Evolutionary conservation across 2,888 invertebrate genomes (phyloP), one percentile per base, ranked within the genome.

Genomic region (Mongoloraphidia duomilia): DNA sequence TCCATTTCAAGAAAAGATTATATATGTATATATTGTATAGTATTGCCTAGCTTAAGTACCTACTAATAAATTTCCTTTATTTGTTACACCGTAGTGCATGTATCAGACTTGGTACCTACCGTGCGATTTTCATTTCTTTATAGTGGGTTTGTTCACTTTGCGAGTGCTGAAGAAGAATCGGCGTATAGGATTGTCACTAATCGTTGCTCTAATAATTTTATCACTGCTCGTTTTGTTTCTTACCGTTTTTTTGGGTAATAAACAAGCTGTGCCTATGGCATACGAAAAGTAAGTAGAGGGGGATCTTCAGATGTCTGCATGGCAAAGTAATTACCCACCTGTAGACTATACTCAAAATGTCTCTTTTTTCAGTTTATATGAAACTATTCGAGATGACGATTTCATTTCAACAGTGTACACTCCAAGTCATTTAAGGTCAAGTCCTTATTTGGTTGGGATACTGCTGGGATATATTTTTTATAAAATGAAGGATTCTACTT

Each of bases 61-160:
- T n/a, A n/a, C n/a, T n/a, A n/a, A n/a, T n/a, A n/a, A n/a, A n/a
- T n/a, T n/a, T n/a, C n/a, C n/a, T n/a, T n/a, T n/a, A n/a, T n/a
- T n/a, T n/a, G n/a, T n/a, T n/a, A n/a, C n/a, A 61, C 67, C 71
- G 37, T 65, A 82, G 82, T 83, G 83, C 57, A 70, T 82, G 65
- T 68, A 76, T 1, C 72, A 76, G 52, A 73, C 79, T 1, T 83
- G 83, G 83, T 82, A 80, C 63, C 71, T 82, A 37, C 77, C 82
- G 0, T 79, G 79, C 52, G 82, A 83, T 63, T 80, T 81, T 65
- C 82, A 83, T 61, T 78, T 74, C 65, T 80, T 79, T 63, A 64
- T 76, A 43, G 60, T 80, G 12, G 73, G 74, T 0, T 62, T 76
- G n/a, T 58, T 72, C 12, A 55, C 73, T n/a, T 72, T 68, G 56